A percentile compares a stretch with the other conserved stretches of the same genome.
Evolutionary conservation across 2,888 invertebrate genomes (phyloP).

Genomic region (Serrognathus titanus): DNA sequence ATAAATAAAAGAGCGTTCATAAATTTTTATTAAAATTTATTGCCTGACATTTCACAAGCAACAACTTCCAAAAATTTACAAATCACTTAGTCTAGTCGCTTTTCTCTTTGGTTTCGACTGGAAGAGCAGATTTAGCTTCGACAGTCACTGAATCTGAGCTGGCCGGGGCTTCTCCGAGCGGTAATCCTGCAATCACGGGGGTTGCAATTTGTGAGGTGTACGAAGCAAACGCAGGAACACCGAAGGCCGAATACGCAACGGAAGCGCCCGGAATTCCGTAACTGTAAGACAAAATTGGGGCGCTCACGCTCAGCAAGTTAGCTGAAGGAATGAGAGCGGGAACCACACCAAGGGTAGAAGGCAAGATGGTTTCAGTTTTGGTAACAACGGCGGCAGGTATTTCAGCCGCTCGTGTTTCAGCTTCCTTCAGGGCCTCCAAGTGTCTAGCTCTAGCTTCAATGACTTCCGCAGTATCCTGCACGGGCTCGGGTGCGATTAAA

Average conservation of each 20-base stretch:
- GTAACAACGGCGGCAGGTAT: slow-evolving; percentile 7
- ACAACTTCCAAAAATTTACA: no score
- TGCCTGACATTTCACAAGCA: not conserved
- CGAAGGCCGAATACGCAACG: slow-evolving; percentile 9
- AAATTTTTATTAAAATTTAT: slow-evolving; percentile 10
- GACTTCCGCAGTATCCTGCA: slow-evolving; percentile 51
- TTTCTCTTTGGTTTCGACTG: slow-evolving; percentile 14
- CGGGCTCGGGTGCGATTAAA: slow-evolving; percentile 33
- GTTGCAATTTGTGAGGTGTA: slow-evolving; percentile 2
- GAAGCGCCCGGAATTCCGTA: slow-evolving; percentile 17
- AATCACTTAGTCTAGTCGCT: slow-evolving; percentile 5
- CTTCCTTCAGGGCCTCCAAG: slow-evolving; percentile 43
- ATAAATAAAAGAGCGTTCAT: not conserved
- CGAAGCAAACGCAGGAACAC: not conserved
- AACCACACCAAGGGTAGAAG: not conserved
- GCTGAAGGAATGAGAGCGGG: not conserved
- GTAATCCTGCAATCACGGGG: not conserved
- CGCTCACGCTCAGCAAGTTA: not conserved
- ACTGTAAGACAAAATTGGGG: slow-evolving; percentile 10
- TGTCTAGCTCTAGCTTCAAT: slow-evolving; percentile 48
- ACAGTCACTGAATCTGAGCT: slow-evolving; percentile 15
- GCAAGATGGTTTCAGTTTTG: not conserved
- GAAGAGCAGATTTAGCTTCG: slow-evolving; percentile 12
- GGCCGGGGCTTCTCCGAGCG: slow-evolving; percentile 1
- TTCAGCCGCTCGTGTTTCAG: slow-evolving; percentile 30